A percentile compares a stretch with the other conserved stretches of the same genome.
Conservation (phyloP, 2,888 invertebrate species). For the Oscheius myriophilus region DNA sequence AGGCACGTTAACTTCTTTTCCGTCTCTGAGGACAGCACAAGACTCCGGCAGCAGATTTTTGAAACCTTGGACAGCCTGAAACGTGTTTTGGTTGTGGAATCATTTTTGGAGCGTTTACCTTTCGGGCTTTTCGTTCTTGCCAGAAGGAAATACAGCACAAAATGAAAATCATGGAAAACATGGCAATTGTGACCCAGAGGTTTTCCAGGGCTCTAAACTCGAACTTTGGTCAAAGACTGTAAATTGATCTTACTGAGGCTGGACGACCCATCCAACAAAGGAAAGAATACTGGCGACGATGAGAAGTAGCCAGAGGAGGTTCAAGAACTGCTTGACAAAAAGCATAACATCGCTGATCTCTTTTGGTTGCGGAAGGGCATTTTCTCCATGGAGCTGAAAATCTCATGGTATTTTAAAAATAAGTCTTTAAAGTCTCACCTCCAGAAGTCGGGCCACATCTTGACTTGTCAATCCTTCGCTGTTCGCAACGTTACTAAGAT, state of each 20-base stretch:
- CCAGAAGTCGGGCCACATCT: constrained; percentile 24
- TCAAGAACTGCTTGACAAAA: constrained; percentile 49
- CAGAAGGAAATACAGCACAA: constrained; percentile 66
- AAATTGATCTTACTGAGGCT: constrained; percentile 1
- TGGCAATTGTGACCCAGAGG: constrained; percentile 25
- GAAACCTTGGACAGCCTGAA: constrained; percentile 47
- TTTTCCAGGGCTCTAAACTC: constrained; percentile 4
- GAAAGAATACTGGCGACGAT: constrained; percentile 30
- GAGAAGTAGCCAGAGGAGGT: constrained; percentile 50
- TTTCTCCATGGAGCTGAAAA: constrained; percentile 42
- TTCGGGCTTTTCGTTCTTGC: constrained; percentile 66
- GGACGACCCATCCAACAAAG: constrained; percentile 4
- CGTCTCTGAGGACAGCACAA: constrained; percentile 47
- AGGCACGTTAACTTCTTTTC: constrained; percentile 36
- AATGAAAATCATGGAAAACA: constrained; percentile 58
- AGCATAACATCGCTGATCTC: constrained; percentile 47
- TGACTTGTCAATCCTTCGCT: constrained; percentile 16
- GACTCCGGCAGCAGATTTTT: constrained; percentile 44
- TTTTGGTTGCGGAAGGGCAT: constrained; percentile 47
- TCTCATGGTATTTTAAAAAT: neutral
- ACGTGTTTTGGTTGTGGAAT: neutral
- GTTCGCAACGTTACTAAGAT: neutral
- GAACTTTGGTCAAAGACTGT: neutral
- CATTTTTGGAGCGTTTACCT: constrained; percentile 34
- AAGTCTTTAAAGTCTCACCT: constrained; percentile 12